Conservation (phyloP, 2,797 vertebrate species). For the Sitta carolinensis region DNA sequence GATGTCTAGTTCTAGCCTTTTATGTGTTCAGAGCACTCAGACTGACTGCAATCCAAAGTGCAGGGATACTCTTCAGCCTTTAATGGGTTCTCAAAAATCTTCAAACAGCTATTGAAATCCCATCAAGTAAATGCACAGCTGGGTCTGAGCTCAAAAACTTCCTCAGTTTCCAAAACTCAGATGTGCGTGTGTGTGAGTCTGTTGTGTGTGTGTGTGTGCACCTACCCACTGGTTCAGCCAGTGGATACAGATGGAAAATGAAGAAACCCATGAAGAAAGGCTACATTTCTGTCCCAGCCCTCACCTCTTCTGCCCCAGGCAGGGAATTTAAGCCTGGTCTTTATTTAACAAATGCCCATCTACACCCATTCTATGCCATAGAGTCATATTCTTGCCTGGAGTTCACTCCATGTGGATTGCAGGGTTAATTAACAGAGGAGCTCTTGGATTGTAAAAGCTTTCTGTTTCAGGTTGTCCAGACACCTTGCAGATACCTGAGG, state of each 20-base stretch:
- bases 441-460: neutral
- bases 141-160: neutral
- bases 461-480: neutral
- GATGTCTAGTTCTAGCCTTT: neutral
- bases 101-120: neutral
- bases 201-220: neutral
- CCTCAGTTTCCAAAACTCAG: neutral
- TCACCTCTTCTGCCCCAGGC: neutral
- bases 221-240: neutral
- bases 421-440: neutral
- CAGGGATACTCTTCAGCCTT: conserved; percentile 5
- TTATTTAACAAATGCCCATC: neutral
- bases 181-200: neutral
- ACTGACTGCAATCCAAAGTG: neutral
- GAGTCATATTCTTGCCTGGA: neutral
- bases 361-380: neutral
- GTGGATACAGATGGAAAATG: neutral
- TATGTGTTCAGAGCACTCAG: neutral
- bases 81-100: conserved; percentile 39
- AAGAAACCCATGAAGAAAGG: neutral
- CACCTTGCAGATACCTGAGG: neutral
- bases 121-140: neutral
- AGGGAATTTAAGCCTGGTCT: neutral
- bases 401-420: neutral
- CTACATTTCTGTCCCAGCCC: neutral